Percentiles rank a stretch among this genome's conserved stretches.
These are phyloP conservation scores for Oscheius sp. DNA, from an alignment of 2,888 invertebrate genomes.

Conservation along the genomic window DNA sequence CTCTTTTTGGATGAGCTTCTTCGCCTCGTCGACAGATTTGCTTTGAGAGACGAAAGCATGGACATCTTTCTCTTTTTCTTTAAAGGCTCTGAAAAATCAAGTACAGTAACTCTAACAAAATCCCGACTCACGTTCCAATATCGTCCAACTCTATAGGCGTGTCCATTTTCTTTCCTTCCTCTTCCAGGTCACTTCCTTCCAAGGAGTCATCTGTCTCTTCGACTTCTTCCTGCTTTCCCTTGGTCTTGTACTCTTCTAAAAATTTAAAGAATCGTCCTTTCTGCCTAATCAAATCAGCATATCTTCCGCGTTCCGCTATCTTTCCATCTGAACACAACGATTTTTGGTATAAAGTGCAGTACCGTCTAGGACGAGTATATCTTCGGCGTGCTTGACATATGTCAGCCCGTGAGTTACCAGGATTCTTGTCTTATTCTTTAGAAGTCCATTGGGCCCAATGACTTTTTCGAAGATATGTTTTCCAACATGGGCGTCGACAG, in stretches of 20 bases:
- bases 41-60: not conserved
- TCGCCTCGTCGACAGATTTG: slow-evolving; percentile 17
- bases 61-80: slow-evolving; percentile 20
- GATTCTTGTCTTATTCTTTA: slow-evolving; percentile 82
- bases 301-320: slow-evolving; percentile 89
- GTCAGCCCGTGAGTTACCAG: slow-evolving; percentile 95
- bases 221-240: slow-evolving; percentile 8
- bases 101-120: not conserved
- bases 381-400: slow-evolving; percentile 89
- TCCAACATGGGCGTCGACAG: slow-evolving; percentile 96
- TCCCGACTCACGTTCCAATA: slow-evolving; percentile 1
- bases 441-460: slow-evolving; percentile 82
- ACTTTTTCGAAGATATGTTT: slow-evolving; percentile 90
- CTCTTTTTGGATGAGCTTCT: slow-evolving; percentile 29
- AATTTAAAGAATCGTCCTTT: slow-evolving; percentile 76
- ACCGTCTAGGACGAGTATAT: slow-evolving; percentile 86
- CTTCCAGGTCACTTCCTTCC: slow-evolving; percentile 12
- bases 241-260: slow-evolving; percentile 50
- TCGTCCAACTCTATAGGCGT: not conserved
- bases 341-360: not conserved
- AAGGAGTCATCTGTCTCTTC: slow-evolving; percentile 7
- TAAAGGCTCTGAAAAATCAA: slow-evolving; percentile 1
- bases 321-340: slow-evolving; percentile 79
- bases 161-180: not conserved
- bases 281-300: slow-evolving; percentile 86